Percentiles rank a stretch among this genome's conserved stretches.
phyloP scores from a whole-genome alignment of 2,113 vertebrate species.

The Passer montanus region DNA sequence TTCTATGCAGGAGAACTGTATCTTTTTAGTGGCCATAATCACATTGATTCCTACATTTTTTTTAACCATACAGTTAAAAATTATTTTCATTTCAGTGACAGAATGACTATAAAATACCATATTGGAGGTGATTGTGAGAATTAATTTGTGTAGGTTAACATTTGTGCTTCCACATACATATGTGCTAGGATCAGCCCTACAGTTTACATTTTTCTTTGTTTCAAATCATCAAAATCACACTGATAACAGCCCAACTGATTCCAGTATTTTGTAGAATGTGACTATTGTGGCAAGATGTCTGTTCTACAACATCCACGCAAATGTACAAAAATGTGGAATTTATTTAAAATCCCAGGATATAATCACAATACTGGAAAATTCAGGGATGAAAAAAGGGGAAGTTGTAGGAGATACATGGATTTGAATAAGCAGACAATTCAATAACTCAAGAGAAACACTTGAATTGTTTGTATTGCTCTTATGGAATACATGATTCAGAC shows the following conservation, averaged over 20 bases:
- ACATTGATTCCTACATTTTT: not conserved
- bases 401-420: not conserved
- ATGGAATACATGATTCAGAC: not conserved
- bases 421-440: not conserved
- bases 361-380: not conserved
- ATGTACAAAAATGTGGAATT: not conserved
- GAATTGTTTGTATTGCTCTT: not conserved
- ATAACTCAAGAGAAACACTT: not conserved
- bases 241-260: not conserved
- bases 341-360: not conserved
- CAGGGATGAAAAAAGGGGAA: not conserved
- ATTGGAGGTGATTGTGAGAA: not conserved
- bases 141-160: not conserved
- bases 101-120: not conserved
- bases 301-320: not conserved
- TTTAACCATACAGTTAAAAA: not conserved
- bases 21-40: not conserved
- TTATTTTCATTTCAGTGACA: not conserved
- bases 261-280: not conserved
- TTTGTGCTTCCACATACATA: not conserved
- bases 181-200: not conserved
- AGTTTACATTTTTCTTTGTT: not conserved
- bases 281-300: not conserved
- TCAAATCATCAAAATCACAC: not conserved
- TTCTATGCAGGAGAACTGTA: not conserved